Evolutionary conservation across 2,113 vertebrate species (phyloP), one percentile per base, ranked within the genome.

Genomic region (Girardinichthys multiradiatus): DNA sequence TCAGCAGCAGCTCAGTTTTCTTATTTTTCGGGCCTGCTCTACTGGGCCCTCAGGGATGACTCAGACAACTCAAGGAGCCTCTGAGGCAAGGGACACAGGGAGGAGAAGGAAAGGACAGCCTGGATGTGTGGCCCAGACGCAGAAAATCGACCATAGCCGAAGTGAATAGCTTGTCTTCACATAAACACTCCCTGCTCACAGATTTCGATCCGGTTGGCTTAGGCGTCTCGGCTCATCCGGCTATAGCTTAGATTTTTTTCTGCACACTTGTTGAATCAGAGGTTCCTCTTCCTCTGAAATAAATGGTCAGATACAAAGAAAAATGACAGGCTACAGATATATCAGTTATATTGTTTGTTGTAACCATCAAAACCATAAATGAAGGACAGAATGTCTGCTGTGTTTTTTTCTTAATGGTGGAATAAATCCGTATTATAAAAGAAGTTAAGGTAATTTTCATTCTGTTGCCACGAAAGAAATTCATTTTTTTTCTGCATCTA

Each of bases 41-140:
- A 6, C 54, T 70, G 82, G 61, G 54, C 67, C 86, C 80, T 84
- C 64, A 87, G 83, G 84, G 77, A 77, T 81, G 77, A 68, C 89
- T 84, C 74, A 80, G 30, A 74, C 35, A 80, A 68, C 70, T 68
- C 65, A 76, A 81, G 85, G 73, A 90, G 48, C 58, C 57, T 58
- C 57, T 24, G 66, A 45, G 28, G 26, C 33, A 66, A 11, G 45
- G 28, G 48, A 51, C 28, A 79, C 35, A 66, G 26, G 5, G 27
- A 5, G 58, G 42, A 31, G 64, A 62, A 66, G 68, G 48, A 42
- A 14, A 21, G 70, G 26, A 27, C 57, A 37, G 74, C 29, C 21
- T 64, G 48, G 63, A 57, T 39, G 68, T 48, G 39, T 58, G 58
- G 58, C 27, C 15, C 58, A 29, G 58, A 12, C 10, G 37, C 12